A percentile compares a stretch with the other conserved stretches of the same genome.
Evolutionary conservation across 2,797 vertebrate genomes (phyloP).

Genomic region (Morus bassanus): DNA sequence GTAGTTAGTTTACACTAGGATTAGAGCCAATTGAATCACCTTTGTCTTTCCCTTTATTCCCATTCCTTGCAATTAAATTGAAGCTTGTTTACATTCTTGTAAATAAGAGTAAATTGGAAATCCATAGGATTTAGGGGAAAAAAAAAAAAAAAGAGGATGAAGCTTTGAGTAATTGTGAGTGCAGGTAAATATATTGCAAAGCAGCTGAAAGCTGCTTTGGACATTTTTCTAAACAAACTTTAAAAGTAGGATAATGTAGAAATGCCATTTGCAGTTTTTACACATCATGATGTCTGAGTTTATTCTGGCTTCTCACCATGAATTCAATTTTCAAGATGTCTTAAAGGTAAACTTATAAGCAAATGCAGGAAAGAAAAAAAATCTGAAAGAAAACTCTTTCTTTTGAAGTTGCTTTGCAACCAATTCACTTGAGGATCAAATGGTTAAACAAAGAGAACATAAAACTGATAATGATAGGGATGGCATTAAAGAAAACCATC

Average conservation of each 20-base stretch:
- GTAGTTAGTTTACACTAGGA: neutral
- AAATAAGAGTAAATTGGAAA: neutral
- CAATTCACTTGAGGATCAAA: neutral
- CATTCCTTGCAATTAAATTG: neutral
- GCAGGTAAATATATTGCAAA: neutral
- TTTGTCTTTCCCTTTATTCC: neutral
- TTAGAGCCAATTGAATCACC: rapidly evolving
- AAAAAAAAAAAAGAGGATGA: neutral
- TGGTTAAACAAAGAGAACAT: neutral
- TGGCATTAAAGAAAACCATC: neutral
- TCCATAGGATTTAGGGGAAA: neutral
- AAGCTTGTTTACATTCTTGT: neutral
- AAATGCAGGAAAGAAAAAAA: neutral
- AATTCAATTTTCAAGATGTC: neutral
- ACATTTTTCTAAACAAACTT: neutral
- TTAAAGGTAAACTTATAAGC: neutral
- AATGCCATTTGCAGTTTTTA: neutral
- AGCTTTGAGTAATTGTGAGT: neutral
- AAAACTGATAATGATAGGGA: neutral
- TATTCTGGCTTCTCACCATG: neutral
- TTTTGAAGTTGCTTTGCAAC: neutral
- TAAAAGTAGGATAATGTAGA: neutral
- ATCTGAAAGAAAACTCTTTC: neutral
- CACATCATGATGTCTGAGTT: neutral
- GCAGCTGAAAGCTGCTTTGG: neutral